Evolutionary conservation across 2,888 invertebrate species (phyloP), one percentile per base, ranked within the genome.

Genomic region (Nomada goodeniana): DNA sequence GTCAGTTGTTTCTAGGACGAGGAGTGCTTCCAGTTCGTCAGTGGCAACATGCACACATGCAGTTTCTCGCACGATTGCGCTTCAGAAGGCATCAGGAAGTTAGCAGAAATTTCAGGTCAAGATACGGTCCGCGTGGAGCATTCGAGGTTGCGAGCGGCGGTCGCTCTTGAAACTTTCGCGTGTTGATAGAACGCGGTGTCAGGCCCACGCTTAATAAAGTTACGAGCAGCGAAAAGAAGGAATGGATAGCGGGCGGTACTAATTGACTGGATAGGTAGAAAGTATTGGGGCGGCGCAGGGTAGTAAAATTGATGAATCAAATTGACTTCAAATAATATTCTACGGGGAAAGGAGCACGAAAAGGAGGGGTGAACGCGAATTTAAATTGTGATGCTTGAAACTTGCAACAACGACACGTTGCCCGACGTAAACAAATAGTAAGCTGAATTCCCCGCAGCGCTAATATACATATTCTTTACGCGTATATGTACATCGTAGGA

Each of bases 81-180:
- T 7, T 60, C 61, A 71, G 59, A 75, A 76, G 82, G 64, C 69
- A 67, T 59, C 47, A 47, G 80, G 52, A 59, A 80, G 85, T 82
- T 75, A 47, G 77, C 71, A 75, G 80, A 67, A 70, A 85, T 80
- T 86, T 86, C 82, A 80, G 84, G 82, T 84, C 86, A 84, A 85
- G 86, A 86, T 84, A 77, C 73, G 77, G 69, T 59, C 75, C 70
- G 67, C 68, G 26, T 60, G 61, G 73, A 36, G 67, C 63, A 29
- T 63, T 5, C 67, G 59, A 83, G 65, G 61, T 79, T 73, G 60
- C 23, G 36, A 52, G 70, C 55, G 57, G 42, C 69, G 65, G 57
- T 68, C 64, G 63, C 53, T 29, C 65, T 74, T 42, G 57, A 76
- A 85, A 86, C 64, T 86, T 86, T 75, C 65, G 20, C 55, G 59